These are phyloP conservation scores for Alectura lathami DNA, from an alignment of 2,113 vertebrate genomes.

Conservation along the genomic window DNA sequence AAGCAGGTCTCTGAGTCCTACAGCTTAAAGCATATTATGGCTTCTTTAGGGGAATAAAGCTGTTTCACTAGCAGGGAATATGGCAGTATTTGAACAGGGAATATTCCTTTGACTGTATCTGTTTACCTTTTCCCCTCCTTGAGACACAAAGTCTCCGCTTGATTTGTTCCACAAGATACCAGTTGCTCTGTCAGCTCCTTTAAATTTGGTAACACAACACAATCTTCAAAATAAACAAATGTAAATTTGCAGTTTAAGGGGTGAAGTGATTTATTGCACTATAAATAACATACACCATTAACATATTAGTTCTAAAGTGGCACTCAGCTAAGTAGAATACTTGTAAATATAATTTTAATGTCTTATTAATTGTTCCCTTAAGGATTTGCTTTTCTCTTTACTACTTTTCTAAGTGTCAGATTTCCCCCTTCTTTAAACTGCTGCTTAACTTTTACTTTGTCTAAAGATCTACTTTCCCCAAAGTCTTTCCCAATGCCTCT, in stretches of 20 bases:
- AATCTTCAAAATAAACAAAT: conserved; percentile 3
- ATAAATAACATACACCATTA: not conserved
- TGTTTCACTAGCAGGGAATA: not conserved
- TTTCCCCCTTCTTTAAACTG: not conserved
- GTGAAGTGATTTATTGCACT: not conserved
- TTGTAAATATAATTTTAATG: not conserved
- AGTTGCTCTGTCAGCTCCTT: conserved; percentile 18
- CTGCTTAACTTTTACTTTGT: not conserved
- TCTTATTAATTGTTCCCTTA: conserved; percentile 4
- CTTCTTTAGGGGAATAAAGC: not conserved
- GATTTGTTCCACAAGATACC: conserved; percentile 11
- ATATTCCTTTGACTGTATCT: not conserved
- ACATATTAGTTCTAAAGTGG: not conserved
- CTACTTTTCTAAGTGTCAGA: not conserved
- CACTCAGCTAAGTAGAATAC: not conserved
- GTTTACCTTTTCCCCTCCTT: not conserved
- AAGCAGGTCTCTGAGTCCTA: not conserved
- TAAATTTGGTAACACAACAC: not conserved
- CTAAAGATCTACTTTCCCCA: not conserved
- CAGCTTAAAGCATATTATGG: not conserved
- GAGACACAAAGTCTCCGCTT: not conserved
- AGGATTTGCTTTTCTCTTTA: not conserved
- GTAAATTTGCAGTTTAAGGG: not conserved
- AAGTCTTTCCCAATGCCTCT: not conserved
- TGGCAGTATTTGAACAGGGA: not conserved